Evolutionary conservation across 2,797 vertebrate genomes (phyloP), one percentile per base, ranked within the genome.

Genomic region (Sebastes minor): DNA sequence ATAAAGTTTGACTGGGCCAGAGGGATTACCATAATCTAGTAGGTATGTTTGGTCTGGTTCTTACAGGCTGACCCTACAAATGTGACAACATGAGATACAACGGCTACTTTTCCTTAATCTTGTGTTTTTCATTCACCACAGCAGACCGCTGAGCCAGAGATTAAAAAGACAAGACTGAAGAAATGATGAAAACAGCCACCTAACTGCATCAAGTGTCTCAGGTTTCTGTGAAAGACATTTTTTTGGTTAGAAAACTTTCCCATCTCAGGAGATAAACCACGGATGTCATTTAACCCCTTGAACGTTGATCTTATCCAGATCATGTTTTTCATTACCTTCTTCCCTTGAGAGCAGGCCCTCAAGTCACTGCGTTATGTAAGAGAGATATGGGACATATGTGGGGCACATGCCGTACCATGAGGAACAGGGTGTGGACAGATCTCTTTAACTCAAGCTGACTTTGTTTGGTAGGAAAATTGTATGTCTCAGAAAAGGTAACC

Each of bases 311-410:
- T 80, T 83, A 89, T 85, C 84, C 81, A 56, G 10, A 20, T 64
- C 64, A 14, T 72, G 60, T 55, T 87, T 92, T 91, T 90, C 84
- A 89, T 87, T 89, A 77, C 85, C 55, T 70, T 76, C 67, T 70
- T 57, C 71, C 62, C 71, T 71, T 42, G 80, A 80, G 69, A 83
- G 83, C 80, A 83, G 89, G 74, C 80, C 78, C 76, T 83, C 16
- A 67, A 71, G 80, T 84, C 79, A 57, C 23, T 23, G 81, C 7
- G 22, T 88, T 86, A 89, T 60, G 59, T 68, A 87, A 91, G 69
- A 77, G 8, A 81, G 71, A 89, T 81, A 83, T 56, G 63, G 30
- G 68, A 78, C 81, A 81, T 71, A 82, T 86, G 84, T 69, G 70
- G 30, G 64, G 83, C 75, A 88, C 78, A 90, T 81, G 83, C 76